Base-by-base conservation (phyloP, 2,888 invertebrate genomes). In the Thyatira batis region DNA sequence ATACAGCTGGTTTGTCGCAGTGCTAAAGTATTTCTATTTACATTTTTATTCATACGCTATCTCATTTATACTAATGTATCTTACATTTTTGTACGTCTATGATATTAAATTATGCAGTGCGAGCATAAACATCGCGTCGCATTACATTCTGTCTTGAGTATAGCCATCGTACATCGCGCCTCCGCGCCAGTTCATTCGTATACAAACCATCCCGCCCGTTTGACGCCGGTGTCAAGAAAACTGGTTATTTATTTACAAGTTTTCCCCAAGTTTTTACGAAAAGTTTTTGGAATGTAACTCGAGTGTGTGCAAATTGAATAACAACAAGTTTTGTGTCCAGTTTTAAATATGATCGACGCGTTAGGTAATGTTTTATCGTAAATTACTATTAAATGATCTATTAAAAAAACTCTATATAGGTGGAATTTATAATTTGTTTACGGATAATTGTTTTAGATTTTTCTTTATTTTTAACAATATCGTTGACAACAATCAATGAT, bases 291-390 rank as follows among this genome's bases (percentile, higher is more conserved):
- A 39, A 39, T 39, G 39, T 39, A 39, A 17, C n/a, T 39, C 13
- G 33, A 13, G 17, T 39, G 39, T 13, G 33, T 33, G 39, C n/a
- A 8, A 11, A 17, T 8, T 13, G 13, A 33, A 5, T 33, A 8
- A 39, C 2, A 39, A 39, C 23, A 13, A 25, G 48, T 27, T 21
- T 20, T 48, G 48, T 48, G 46, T 21, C 5, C 2, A 13, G 13
- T 39, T 39, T 39, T 23, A 9, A 45, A 25, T 13, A 45, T 45
- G 45, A 23, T 45, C 23, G 45, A n/a, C 39, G 55, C 50, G 43
- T 50, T 51, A 49, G 60, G 62, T 60, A 54, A 23, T n/a, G 21
- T 33, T 28, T 20, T 20, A n/a, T n/a, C n/a, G n/a, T n/a, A n/a
- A n/a, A n/a, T n/a, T n/a, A n/a, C n/a, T n/a, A n/a, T n/a, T n/a